Evolutionary conservation across 2,888 invertebrate genomes (phyloP), one percentile per base, ranked within the genome.

Genomic region (Agriopis leucophaearia): DNA sequence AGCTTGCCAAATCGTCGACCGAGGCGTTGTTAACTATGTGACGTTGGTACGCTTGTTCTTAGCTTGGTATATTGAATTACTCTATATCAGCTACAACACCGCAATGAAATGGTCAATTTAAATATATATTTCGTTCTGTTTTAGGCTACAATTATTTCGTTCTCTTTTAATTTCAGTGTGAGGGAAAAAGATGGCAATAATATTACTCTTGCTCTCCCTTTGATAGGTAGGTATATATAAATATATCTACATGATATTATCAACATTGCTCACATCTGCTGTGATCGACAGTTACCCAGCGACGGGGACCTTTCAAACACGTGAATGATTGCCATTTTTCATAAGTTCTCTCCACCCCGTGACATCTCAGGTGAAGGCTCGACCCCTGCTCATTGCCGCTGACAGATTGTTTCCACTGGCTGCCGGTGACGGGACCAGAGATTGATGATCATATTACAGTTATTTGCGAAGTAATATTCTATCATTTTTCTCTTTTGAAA

Each of bases 331-430:
- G 72, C 61, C 52, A 80, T 78, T 76, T 75, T 74, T 70, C 74
- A 54, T 73, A 73, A 42, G 10, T 7, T 51, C 64, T 51, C 69
- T 60, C 75, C 78, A 73, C 61, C 52, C 40, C n/a, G 40, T 27
- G 35, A 4, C 5, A n/a, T 52, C 15, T 38, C 64, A 64, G 64
- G 60, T 47, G 63, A 48, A 51, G 27, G 35, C 50, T 35, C 87
- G 81, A 70, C 68, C 69, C 73, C 69, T 69, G 74, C 79, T 83
- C 82, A 85, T 87, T 85, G 70, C 38, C 71, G 42, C 27, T 86
- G 89, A 88, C 86, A 80, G 84, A 88, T 89, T 77, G 80, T 75
- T 78, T 69, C 50, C 73, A 35, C 73, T 76, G 74, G 71, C 71
- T 66, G 66, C 5, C 2, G 10, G 44, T 48, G 56, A 62, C 52